These are phyloP conservation scores for Atta cephalotes DNA, from an alignment of 1,140 invertebrate species.

Conservation along the genomic window DNA sequence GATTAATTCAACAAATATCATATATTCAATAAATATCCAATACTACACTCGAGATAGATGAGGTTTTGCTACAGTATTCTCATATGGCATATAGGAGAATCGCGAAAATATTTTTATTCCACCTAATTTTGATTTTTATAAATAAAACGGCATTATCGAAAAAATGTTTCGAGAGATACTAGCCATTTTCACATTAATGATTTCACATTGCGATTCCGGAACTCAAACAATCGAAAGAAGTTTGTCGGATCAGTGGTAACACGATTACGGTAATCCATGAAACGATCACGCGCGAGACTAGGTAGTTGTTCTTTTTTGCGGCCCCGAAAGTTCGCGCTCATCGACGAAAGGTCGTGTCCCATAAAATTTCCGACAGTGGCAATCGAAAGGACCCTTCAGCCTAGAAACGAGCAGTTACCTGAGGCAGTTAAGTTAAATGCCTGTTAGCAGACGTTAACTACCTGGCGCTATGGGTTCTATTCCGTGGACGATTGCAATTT, in stretches of 20 bases:
- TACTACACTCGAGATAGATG: not conserved
- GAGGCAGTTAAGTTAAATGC: constrained; percentile 86
- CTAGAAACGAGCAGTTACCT: constrained; percentile 85
- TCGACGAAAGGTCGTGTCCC: constrained; percentile 73
- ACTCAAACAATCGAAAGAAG: constrained; percentile 28
- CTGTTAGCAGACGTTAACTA: constrained; percentile 86
- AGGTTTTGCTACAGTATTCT: not conserved
- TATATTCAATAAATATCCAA: not conserved
- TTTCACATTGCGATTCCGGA: constrained; percentile 28
- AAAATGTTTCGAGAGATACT: constrained; percentile 12
- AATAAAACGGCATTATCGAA: constrained; percentile 29
- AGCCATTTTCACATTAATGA: constrained; percentile 22
- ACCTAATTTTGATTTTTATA: not conserved
- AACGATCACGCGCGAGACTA: not conserved
- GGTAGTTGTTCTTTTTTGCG: constrained; percentile 3
- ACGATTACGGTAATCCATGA: constrained; percentile 17
- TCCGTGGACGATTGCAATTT: constrained; percentile 85
- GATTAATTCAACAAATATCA: constrained; percentile 1
- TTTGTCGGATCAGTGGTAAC: not conserved
- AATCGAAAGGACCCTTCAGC: constrained; percentile 86
- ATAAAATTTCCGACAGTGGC: constrained; percentile 83
- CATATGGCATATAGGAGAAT: too few species aligned
- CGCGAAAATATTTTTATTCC: constrained; percentile 3
- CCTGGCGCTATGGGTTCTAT: constrained; percentile 81
- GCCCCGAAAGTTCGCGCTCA: constrained; percentile 52